Evolutionary conservation across 2,113 vertebrate species (phyloP).

Genomic region (Mellivora capensis): DNA sequence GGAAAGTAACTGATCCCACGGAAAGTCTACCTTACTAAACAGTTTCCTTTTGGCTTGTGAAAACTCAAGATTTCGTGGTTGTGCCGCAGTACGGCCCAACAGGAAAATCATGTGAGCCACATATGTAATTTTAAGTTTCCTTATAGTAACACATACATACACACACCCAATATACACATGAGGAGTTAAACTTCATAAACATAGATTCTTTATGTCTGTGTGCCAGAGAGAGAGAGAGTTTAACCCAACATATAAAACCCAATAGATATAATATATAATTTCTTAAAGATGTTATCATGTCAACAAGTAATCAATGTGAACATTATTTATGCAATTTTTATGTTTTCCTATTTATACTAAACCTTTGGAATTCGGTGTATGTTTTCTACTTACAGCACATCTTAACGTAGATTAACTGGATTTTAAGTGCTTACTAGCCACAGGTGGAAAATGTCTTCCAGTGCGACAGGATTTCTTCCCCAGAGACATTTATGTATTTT

Average conservation of each 20-base stretch:
- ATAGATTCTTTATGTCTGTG: not conserved
- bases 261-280: not conserved
- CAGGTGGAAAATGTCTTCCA: not conserved
- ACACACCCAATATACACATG: not conserved
- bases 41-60: not conserved
- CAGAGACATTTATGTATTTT: not conserved
- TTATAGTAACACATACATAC: not conserved
- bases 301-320: not conserved
- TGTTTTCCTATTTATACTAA: not conserved
- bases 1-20: not conserved
- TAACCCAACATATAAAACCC: not conserved
- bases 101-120: not conserved
- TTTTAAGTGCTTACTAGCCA: not conserved
- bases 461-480: not conserved
- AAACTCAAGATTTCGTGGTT: not conserved
- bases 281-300: not conserved
- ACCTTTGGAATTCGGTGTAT: not conserved
- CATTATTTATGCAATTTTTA: not conserved
- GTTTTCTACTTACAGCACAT: not conserved
- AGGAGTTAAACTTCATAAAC: not conserved
- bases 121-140: not conserved
- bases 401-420: not conserved
- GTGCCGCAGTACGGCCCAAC: not conserved
- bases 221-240: not conserved
- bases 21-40: slow-evolving; percentile 21